Conservation (phyloP, 2,888 invertebrate genomes). For the Cheilosia scutellata region DNA sequence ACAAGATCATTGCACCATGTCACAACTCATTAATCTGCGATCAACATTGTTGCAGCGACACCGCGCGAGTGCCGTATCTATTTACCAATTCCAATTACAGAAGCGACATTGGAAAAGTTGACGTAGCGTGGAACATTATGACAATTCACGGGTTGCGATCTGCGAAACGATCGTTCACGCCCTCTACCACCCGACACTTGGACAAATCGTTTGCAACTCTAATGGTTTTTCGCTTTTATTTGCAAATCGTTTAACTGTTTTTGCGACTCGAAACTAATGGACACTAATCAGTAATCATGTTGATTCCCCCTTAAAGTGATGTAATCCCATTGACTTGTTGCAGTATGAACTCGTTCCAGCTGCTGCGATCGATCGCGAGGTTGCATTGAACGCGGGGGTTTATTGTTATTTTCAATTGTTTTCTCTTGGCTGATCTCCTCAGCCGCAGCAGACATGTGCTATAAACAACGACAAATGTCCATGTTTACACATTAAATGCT, state of each 20-base stretch:
- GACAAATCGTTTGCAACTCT: slow-evolving; percentile 1
- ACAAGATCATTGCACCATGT: slow-evolving; percentile 62
- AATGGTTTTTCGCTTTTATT: slow-evolving; percentile 11
- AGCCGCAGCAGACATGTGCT: neutral
- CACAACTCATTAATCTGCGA: slow-evolving; percentile 62
- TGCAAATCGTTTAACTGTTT: slow-evolving; percentile 53
- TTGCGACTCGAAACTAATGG: neutral
- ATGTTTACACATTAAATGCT: slow-evolving; percentile 70
- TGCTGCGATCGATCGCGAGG: slow-evolving; percentile 39
- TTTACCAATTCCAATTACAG: neutral
- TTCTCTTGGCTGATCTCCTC: slow-evolving; percentile 26
- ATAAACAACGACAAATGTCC: slow-evolving; percentile 63
- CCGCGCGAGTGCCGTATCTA: neutral
- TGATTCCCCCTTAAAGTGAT: slow-evolving; percentile 54
- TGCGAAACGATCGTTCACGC: slow-evolving; percentile 34
- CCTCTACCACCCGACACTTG: slow-evolving; percentile 10
- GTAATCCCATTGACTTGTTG: slow-evolving; percentile 61
- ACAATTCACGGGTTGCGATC: slow-evolving; percentile 12
- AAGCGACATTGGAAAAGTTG: slow-evolving; percentile 32
- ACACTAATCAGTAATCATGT: slow-evolving; percentile 49
- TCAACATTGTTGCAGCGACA: slow-evolving; percentile 58
- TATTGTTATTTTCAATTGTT: slow-evolving; percentile 37
- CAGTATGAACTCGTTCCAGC: slow-evolving; percentile 68
- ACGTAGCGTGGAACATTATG: slow-evolving; percentile 50
- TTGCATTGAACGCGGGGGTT: slow-evolving; percentile 25